These are phyloP conservation scores for Zaprionus vittiger DNA, from an alignment of 1,140 invertebrate genomes.

Conservation along the genomic window DNA sequence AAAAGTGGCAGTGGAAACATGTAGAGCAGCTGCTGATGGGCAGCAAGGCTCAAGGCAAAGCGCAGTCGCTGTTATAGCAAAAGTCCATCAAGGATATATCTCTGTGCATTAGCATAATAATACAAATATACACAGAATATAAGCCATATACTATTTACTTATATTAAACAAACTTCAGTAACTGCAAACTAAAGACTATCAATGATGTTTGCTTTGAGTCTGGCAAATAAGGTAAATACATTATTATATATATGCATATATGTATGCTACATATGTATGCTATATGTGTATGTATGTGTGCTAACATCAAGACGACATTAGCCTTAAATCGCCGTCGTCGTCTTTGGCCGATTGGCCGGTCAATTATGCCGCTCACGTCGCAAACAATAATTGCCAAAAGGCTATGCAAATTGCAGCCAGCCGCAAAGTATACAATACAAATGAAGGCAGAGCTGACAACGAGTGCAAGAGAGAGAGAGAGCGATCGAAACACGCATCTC, in stretches of 20 bases:
- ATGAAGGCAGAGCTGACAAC: slow-evolving; percentile 40
- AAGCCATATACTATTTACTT: neutral
- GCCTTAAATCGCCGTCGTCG: slow-evolving; percentile 1
- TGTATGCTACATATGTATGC: neutral
- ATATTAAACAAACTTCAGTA: neutral
- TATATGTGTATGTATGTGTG: neutral
- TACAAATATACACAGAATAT: neutral
- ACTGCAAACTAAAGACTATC: neutral
- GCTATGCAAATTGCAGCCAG: slow-evolving; percentile 71
- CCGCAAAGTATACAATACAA: slow-evolving; percentile 74
- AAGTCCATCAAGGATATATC: neutral
- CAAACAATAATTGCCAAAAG: slow-evolving; percentile 71
- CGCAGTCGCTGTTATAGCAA: neutral
- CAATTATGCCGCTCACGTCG: slow-evolving; percentile 73
- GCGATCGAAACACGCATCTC: slow-evolving; percentile 71
- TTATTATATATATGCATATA: neutral
- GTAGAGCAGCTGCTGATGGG: slow-evolving; percentile 27
- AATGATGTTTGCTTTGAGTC: neutral
- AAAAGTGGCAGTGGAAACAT: neutral
- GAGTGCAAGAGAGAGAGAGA: slow-evolving; percentile 21
- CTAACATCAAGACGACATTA: neutral
- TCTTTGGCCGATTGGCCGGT: slow-evolving; percentile 13
- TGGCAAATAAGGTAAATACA: slow-evolving; percentile 12
- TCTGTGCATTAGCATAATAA: neutral
- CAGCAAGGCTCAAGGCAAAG: slow-evolving; percentile 10